Conservation (phyloP, 2,888 invertebrate genomes). For the Oscheius sp. region DNA sequence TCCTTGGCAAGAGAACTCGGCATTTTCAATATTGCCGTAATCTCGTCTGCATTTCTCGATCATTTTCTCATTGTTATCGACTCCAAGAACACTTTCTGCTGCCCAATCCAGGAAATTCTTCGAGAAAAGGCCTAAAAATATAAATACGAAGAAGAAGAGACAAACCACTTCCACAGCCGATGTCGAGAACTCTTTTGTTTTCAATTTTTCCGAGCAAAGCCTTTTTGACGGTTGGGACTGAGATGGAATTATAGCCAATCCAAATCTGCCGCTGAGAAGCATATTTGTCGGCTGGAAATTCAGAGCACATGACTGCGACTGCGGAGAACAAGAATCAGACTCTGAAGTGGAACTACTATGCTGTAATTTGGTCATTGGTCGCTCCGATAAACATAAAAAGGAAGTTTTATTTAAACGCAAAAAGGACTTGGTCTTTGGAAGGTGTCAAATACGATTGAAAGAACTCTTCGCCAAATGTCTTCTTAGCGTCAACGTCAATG, state of each 20-base stretch:
- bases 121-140: constrained; percentile 20
- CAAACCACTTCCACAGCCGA: constrained; percentile 29
- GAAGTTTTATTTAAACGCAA: constrained; percentile 16
- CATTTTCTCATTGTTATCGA: constrained; percentile 25
- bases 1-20: not conserved
- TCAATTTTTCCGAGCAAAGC: constrained; percentile 3
- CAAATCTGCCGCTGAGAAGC: not conserved
- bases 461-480: constrained; percentile 9
- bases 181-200: constrained; percentile 16
- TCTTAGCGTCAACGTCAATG: not conserved
- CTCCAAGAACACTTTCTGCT: constrained; percentile 6
- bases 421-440: constrained; percentile 10
- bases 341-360: no score
- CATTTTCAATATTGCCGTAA: not conserved
- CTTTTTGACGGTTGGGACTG: constrained; percentile 14
- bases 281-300: constrained; percentile 27
- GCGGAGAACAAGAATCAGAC: not conserved
- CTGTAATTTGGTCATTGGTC: no score
- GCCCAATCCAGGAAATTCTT: constrained; percentile 25
- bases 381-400: no score
- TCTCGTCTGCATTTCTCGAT: constrained; percentile 9
- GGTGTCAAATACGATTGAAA: constrained; percentile 12
- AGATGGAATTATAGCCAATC: constrained; percentile 23
- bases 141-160: not conserved
- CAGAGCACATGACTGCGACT: not conserved